Base-by-base conservation (phyloP, 64 coral and sea anemone genomes). In the Montipora sp. region DNA sequence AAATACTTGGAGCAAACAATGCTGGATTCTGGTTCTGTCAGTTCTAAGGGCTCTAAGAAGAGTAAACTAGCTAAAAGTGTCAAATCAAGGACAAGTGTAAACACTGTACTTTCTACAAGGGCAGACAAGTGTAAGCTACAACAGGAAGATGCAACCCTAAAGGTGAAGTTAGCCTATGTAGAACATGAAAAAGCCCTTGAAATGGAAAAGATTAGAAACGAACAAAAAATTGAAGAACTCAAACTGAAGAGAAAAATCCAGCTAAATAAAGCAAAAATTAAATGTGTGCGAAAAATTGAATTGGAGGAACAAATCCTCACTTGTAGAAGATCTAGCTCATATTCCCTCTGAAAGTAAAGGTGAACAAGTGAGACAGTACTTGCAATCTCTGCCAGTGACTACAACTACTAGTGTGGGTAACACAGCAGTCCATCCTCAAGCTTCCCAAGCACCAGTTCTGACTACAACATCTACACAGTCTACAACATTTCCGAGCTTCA, bases 131-230 rank as follows among this genome's bases (percentile, higher is more conserved):
- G 23, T 71, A 22, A 75, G 48, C 75, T 92, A 24, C 66, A 77
- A 51, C 22, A 86, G 50, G 80, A 92, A 75, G 36, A 92, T 69
- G 90, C 90, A 44, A 80, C 53, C 58, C 83, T 92, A 23, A 92
- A 87, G 48, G 71, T 87, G 13, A 87, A 77, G 70, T 21, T 93
- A 53, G 91, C 91, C 14, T 93, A 78, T 75, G 16, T 70, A 57
- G 68, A 94, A 57, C 75, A 93, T 89, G 77, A 93, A 72, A 80
- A 47, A 63, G 72, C 53, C 10, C 22, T 89, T 18, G 59, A 94
- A 69, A 63, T 89, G 47, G 78, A 74, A 61, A 81, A 74, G 59
- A 60, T 81, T 22, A 58, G 24, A 24, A 24, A 24, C 24, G 24
- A 24, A 24, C 24, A n/a, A 24, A 24, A 24, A 24, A 0, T 24